phyloP scores from a whole-genome alignment of 2,113 vertebrate genomes.

The Narcine bancroftii region DNA sequence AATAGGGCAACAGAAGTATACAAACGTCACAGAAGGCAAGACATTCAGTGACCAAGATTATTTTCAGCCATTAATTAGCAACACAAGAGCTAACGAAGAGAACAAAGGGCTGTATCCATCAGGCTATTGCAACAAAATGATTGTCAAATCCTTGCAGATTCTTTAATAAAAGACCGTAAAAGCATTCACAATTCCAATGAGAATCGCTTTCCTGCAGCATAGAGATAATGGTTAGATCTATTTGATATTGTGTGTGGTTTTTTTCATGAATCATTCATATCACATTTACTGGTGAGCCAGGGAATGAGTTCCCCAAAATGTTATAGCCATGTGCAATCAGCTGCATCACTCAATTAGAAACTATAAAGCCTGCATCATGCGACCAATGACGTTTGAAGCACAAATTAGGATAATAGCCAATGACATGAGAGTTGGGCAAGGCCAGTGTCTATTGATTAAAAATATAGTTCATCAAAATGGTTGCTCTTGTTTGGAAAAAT shows the following conservation, averaged over 20 bases:
- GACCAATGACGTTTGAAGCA: background rate
- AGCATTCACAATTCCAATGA: background rate
- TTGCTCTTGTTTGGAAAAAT: background rate
- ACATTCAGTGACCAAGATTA: background rate
- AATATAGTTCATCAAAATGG: background rate
- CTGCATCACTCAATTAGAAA: background rate
- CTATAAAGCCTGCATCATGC: background rate
- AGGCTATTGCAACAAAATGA: background rate
- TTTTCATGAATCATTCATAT: background rate
- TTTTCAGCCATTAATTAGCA: background rate
- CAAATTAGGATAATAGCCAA: background rate
- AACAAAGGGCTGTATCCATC: background rate
- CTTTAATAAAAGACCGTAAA: no score
- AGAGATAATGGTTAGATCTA: background rate
- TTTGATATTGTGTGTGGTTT: background rate
- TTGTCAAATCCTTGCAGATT: background rate
- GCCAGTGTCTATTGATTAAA: background rate
- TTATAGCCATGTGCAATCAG: background rate
- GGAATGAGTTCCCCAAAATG: background rate
- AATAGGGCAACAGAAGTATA: background rate
- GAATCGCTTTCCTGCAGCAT: background rate
- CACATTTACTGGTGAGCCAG: background rate
- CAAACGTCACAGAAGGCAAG: background rate
- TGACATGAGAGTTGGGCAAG: background rate
- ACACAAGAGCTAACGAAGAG: background rate